These are phyloP conservation scores for Deroptyus accipitrinus DNA, from an alignment of 2,113 vertebrate species.

Conservation along the genomic window DNA sequence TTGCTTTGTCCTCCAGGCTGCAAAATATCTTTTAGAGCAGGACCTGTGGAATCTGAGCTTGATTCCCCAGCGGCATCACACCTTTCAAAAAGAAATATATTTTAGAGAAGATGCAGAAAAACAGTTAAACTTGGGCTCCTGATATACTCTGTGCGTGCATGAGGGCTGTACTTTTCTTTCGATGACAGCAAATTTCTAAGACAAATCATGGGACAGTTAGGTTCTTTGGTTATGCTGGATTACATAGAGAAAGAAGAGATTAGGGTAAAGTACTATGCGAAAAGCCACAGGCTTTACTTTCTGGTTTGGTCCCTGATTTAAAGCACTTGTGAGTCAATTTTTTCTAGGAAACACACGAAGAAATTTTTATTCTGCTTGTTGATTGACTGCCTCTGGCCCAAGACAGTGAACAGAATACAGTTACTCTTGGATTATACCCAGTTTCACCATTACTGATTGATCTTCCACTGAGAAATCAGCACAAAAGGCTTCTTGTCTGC, in stretches of 20 bases:
- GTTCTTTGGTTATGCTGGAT: not conserved
- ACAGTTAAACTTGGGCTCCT: not conserved
- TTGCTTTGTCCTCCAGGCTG: not conserved
- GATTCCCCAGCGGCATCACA: not conserved
- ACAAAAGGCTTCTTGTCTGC: not conserved
- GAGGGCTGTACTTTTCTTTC: not conserved
- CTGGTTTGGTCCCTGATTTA: not conserved
- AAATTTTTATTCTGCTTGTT: slow-evolving; percentile 37
- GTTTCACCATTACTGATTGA: slow-evolving; percentile 38
- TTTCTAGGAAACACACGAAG: slow-evolving; percentile 3
- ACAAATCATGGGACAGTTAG: not conserved
- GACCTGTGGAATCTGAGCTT: not conserved
- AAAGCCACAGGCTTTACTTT: not conserved
- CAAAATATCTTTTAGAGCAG: not conserved
- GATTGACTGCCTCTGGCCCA: slow-evolving; percentile 50
- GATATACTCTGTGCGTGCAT: not conserved
- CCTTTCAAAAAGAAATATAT: not conserved
- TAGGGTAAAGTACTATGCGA: not conserved
- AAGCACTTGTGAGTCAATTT: not conserved
- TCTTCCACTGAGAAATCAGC: slow-evolving; percentile 42
- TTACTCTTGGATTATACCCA: slow-evolving; percentile 33
- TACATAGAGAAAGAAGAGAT: not conserved
- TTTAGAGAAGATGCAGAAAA: not conserved
- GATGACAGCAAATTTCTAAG: not conserved
- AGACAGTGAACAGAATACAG: slow-evolving; percentile 19